Base-by-base conservation (phyloP, 92 coral and sea anemone species). In the Phenganax subtilis region DNA sequence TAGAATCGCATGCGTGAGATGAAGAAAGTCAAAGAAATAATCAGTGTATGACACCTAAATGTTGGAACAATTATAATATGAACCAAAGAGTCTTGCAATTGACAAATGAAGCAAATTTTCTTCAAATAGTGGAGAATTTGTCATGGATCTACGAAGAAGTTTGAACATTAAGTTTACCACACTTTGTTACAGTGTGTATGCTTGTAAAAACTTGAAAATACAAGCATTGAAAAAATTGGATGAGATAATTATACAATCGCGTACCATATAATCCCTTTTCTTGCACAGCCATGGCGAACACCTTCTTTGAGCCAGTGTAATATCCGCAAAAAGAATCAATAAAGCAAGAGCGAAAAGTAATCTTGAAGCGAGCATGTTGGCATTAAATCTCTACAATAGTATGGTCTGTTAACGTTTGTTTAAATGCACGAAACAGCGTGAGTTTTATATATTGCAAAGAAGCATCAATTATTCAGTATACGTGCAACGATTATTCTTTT, bases 391-490 rank as follows among this genome's bases (percentile, higher is more conserved):
- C 30, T 9, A 64, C 31, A 10, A 16, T 68, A n/a, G 31, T 68
- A 16, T 68, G 37, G 31, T 10, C 54, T 68, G 12, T 7, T 20
- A 10, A 28, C 47, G 73, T 68, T n/a, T 68, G 37, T 27, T 16
- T 30, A 30, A 16, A 37, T 0, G 73, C 73, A 10, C 7, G 47
- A 30, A 30, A 68, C 73, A 16, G 73, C 73, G 16, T 37, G 54
- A 68, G 73, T 30, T 68, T 68, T 68, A 68, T 68, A 68, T 25
- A 68, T 68, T 68, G 52, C 16, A 27, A 68, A 14, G 47, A 68
- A 11, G 17, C 47, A 68, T 68, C 47, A 68, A 68, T 68, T 29
- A 68, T 68, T 68, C 47, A 68, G 53, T 37, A 20, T 20, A 53
- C 53, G 15, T 66, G 0, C 47, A 68, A 28, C 47, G 73, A 68